Percentiles rank a stretch among this genome's conserved stretches.
Conservation (phyloP, 1,140 invertebrate species). For the Drosophila santomea region DNA sequence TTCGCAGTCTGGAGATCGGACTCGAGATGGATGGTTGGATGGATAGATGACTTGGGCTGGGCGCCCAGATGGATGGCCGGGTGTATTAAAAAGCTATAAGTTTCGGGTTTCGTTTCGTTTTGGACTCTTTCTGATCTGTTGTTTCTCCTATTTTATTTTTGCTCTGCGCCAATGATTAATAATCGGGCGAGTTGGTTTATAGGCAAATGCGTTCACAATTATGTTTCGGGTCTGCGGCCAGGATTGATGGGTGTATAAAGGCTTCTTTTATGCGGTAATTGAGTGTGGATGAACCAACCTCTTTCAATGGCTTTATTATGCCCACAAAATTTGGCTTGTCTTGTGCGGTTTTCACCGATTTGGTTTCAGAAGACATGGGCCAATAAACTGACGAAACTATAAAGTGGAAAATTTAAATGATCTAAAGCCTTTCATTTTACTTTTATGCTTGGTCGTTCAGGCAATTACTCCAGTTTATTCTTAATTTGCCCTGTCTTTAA, state of each 20-base stretch:
- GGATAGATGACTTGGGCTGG: constrained; percentile 27
- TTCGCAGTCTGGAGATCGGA: constrained; percentile 27
- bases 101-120: constrained; percentile 51
- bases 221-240: constrained; percentile 55
- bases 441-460: too few relatives aligned
- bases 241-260: constrained; percentile 81
- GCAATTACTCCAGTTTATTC: too few relatives aligned
- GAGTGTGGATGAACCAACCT: constrained; percentile 57
- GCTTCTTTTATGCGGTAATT: constrained; percentile 80
- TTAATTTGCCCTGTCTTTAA: not conserved
- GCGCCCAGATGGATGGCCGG: constrained; percentile 23
- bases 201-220: constrained; percentile 75
- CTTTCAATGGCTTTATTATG: constrained; percentile 73
- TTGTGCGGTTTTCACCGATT: constrained; percentile 30
- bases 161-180: constrained; percentile 67
- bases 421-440: too few relatives aligned
- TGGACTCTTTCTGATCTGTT: constrained; percentile 12
- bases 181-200: constrained; percentile 53
- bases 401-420: not conserved
- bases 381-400: not conserved
- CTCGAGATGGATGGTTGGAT: constrained; percentile 30
- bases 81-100: constrained; percentile 82
- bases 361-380: not conserved
- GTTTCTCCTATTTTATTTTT: constrained; percentile 18
- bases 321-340: constrained; percentile 30